phyloP scores from a whole-genome alignment of 2,797 vertebrate genomes.

The Tarsius wallacei region DNA sequence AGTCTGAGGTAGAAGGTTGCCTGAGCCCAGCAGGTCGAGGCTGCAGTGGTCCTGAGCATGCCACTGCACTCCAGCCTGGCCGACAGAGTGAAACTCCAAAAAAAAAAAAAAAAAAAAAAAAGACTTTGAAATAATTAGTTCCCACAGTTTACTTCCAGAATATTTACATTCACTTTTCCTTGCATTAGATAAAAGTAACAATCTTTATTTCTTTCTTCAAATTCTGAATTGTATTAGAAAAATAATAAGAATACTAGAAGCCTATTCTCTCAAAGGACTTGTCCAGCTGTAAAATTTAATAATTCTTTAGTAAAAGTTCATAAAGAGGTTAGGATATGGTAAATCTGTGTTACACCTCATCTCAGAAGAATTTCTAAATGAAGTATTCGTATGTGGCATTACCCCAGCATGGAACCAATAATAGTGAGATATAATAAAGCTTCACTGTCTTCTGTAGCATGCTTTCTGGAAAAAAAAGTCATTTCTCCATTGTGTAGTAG shows the following conservation, averaged over 20 bases:
- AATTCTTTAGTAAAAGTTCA: neutral
- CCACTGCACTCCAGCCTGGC: too few species aligned
- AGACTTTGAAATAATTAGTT: conserved; percentile 53
- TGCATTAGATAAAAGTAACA: neutral
- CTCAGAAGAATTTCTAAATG: neutral
- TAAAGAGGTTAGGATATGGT: neutral
- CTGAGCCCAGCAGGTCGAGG: too few species aligned
- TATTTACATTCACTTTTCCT: neutral
- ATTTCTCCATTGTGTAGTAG: neutral
- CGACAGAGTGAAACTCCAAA: too few species aligned
- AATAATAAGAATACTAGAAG: neutral
- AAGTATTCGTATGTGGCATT: neutral
- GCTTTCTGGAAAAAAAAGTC: neutral
- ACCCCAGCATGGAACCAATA: neutral
- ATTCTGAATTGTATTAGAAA: conserved; percentile 3
- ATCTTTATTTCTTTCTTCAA: neutral
- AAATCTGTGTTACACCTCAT: neutral
- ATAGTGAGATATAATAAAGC: neutral
- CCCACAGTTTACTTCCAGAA: neutral
- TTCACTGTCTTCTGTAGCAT: neutral
- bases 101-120: neutral
- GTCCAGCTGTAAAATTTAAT: conserved; percentile 2
- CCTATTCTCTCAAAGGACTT: neutral
- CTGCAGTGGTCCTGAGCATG: too few species aligned
- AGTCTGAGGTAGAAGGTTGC: too few species aligned